phyloP scores from a whole-genome alignment of 2,888 invertebrate species.

The Chymomyza caudatula region DNA sequence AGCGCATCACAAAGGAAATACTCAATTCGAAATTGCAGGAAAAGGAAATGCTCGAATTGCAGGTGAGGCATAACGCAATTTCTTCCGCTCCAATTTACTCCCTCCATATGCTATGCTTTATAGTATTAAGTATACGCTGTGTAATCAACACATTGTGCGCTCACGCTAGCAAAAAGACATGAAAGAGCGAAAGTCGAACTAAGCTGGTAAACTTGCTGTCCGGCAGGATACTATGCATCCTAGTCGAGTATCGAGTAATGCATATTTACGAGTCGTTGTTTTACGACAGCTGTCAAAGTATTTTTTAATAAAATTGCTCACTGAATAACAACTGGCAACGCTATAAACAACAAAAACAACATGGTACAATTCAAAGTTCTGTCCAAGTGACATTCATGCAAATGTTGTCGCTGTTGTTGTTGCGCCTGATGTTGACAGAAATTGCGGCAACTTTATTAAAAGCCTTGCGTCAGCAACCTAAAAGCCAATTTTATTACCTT shows the following conservation, averaged over 20 bases:
- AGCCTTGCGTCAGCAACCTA: slow-evolving; percentile 8
- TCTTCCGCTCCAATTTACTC: not conserved
- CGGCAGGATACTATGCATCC: not conserved
- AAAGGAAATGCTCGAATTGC: slow-evolving; percentile 77
- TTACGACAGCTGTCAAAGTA: slow-evolving; percentile 18
- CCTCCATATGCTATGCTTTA: not conserved
- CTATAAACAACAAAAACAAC: not conserved
- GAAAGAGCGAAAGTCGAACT: not conserved
- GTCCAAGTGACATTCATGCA: not conserved
- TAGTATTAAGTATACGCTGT: not conserved
- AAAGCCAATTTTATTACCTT: slow-evolving; percentile 4
- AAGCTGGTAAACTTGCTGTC: not conserved
- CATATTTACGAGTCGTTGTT: slow-evolving; percentile 9
- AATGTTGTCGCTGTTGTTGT: not conserved
- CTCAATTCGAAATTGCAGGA: slow-evolving; percentile 78
- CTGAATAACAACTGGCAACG: slow-evolving; percentile 3
- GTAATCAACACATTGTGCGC: not conserved
- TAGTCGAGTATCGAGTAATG: not conserved
- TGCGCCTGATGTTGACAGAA: not conserved
- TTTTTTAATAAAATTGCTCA: slow-evolving; percentile 14
- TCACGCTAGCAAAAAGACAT: too few relatives aligned
- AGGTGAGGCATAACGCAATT: slow-evolving; percentile 64
- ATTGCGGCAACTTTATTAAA: slow-evolving; percentile 18
- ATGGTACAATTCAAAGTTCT: not conserved
- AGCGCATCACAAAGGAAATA: slow-evolving; percentile 78